Evolutionary conservation across 2,888 invertebrate genomes (phyloP), one percentile per base, ranked within the genome.

Genomic region (Pteria penguin): DNA sequence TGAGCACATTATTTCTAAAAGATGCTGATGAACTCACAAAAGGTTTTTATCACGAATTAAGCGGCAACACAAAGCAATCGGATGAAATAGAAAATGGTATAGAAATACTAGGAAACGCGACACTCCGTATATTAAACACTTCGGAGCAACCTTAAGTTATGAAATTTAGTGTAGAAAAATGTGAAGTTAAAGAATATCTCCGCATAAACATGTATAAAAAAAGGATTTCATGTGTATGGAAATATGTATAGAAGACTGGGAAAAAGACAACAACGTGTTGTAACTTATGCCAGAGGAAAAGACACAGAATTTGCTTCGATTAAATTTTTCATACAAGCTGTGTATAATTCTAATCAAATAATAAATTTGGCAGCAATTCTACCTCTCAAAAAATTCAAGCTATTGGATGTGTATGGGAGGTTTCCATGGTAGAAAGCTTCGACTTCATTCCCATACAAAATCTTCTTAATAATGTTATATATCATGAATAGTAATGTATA

Each of bases 191-290:
- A 26, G 24, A 31, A n/a, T 69, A 58, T 27, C 18, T 24, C 24
- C n/a, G 60, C 14, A 33, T 69, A 11, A 69, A 69, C 27, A 69
- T 58, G 69, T 60, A 58, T 26, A 69, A 69, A 57, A n/a, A 32
- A 60, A 22, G 60, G 58, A 8, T 69, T 69, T 69, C 60, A 58
- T 33, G 69, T 69, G 1, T 69, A 69, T 58, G 32, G 58, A 2
- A 18, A 18, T 4, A 33, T 8, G 36, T 57, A 68, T n/a, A 22
- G 8, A 31, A 27, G 67, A 54, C 33, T 55, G 31, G 11, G 31
- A 14, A 61, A 61, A 27, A n/a, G 61, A 11, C 61, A 61, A 31
- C 67, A 68, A 68, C 26, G 57, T 57, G 26, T 68, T 3, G 55
- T 68, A 4, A 55, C 67, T n/a, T 57, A 33, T n/a, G 11, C 24